These are phyloP conservation scores for Heliconius congener DNA, from an alignment of 1,140 invertebrate species.

Conservation along the genomic window DNA sequence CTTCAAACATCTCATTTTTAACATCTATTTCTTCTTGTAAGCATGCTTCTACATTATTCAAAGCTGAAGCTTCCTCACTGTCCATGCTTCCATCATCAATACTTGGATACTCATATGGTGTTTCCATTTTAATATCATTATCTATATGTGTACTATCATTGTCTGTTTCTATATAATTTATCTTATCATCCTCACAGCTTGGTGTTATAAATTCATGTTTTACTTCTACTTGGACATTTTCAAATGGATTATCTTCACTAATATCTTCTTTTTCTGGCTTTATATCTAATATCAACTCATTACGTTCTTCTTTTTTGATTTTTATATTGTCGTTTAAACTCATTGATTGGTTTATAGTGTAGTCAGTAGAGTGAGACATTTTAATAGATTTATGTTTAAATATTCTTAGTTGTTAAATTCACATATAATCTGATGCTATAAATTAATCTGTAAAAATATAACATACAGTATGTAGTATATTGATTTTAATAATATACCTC, in stretches of 20 bases:
- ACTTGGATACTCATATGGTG: constrained; percentile 55
- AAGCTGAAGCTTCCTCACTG: constrained; percentile 61
- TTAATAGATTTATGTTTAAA: not conserved
- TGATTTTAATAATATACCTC: no score
- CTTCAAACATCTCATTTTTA: constrained; percentile 57
- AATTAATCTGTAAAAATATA: not conserved
- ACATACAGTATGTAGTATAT: not conserved
- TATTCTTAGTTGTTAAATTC: not conserved
- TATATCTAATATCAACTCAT: constrained; percentile 33
- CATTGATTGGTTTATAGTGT: not conserved
- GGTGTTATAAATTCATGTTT: constrained; percentile 50
- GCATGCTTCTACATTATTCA: constrained; percentile 69
- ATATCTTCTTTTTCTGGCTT: constrained; percentile 31
- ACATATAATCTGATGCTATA: not conserved
- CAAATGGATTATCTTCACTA: constrained; percentile 48
- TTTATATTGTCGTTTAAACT: constrained; percentile 4
- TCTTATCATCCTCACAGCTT: constrained; percentile 33
- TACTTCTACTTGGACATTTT: constrained; percentile 53
- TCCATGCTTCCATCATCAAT: constrained; percentile 66
- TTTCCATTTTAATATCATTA: constrained; percentile 41
- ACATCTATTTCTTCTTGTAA: constrained; percentile 61
- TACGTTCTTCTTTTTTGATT: constrained; percentile 31
- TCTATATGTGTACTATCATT: constrained; percentile 25
- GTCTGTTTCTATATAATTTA: constrained; percentile 7
- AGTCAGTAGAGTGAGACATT: not conserved